A percentile compares a stretch with the other conserved stretches of the same genome.
phyloP scores from a whole-genome alignment of 2,888 invertebrate species.

The Priocnemis perturbator region DNA sequence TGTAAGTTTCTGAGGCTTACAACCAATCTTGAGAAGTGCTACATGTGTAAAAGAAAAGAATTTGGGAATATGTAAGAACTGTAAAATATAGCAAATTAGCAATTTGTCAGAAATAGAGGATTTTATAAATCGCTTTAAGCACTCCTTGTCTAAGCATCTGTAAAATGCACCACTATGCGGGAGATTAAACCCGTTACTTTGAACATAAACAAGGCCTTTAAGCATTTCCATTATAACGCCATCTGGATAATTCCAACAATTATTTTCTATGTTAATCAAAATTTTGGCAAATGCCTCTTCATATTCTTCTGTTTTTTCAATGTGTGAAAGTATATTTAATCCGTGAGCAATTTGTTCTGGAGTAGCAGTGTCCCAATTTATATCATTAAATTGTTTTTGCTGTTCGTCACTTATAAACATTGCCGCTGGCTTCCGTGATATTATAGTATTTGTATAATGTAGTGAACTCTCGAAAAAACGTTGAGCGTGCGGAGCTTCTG shows the following conservation, averaged over 20 bases:
- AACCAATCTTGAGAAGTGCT: conserved; percentile 75
- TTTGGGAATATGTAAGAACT: conserved; percentile 76
- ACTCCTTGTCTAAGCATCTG: conserved; percentile 82
- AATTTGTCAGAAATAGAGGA: conserved; percentile 79
- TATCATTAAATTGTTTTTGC: conserved; percentile 32
- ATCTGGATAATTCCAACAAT: too few relatives aligned
- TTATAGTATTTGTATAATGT: conserved; percentile 25
- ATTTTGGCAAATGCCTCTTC: conserved; percentile 72
- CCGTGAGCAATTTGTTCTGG: conserved; percentile 68
- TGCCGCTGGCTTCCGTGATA: conserved; percentile 15
- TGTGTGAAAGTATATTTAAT: conserved; percentile 71
- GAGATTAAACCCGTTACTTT: conserved; percentile 46
- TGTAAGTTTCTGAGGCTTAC: conserved; percentile 79
- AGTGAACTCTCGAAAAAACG: conserved; percentile 68
- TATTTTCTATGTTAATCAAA: conserved; percentile 71
- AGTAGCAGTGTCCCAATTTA: conserved; percentile 55
- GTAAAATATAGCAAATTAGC: conserved; percentile 81
- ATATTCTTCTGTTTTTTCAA: conserved; percentile 71
- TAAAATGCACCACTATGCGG: conserved; percentile 78
- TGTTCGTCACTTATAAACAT: conserved; percentile 63
- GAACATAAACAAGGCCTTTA: conserved; percentile 77
- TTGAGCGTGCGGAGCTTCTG: conserved; percentile 76
- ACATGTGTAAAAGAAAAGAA: conserved; percentile 3
- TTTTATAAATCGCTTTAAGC: conserved; percentile 75
- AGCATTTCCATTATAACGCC: conserved; percentile 78